A percentile compares a stretch with the other conserved stretches of the same genome.
Conservation (phyloP, 2,797 vertebrate species). For the Mareca strepera region DNA sequence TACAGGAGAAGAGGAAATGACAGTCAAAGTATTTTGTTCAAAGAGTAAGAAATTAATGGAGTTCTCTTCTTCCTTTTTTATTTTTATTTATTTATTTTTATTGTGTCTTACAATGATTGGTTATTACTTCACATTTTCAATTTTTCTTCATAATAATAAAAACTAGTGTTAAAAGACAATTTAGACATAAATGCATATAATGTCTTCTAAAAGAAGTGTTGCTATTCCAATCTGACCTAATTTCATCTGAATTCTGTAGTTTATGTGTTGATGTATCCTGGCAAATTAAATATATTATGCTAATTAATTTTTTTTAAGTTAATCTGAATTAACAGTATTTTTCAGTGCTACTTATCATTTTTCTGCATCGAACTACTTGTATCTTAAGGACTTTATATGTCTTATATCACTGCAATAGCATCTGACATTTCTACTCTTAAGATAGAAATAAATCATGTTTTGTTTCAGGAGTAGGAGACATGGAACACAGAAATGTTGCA, state of each 20-base stretch:
- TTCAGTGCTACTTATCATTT: not conserved
- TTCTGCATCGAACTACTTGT: not conserved
- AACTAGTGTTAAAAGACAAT: not conserved
- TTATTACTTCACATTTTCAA: not conserved
- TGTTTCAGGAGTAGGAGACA: not conserved
- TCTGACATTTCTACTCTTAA: not conserved
- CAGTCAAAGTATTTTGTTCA: not conserved
- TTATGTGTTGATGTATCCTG: not conserved
- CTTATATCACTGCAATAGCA: not conserved
- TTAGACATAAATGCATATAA: not conserved
- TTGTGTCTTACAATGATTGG: not conserved
- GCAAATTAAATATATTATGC: not conserved
- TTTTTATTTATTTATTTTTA: not conserved
- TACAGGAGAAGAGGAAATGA: not conserved
- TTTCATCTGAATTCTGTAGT: not conserved
- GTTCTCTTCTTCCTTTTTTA: not conserved
- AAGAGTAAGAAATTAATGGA: not conserved
- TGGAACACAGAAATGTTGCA: not conserved
- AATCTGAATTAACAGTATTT: not conserved
- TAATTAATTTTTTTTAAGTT: not conserved
- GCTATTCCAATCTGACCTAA: not conserved
- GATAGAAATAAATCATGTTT: not conserved
- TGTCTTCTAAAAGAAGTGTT: not conserved
- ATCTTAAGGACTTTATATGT: not conserved
- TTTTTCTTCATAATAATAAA: not conserved